phyloP scores from a whole-genome alignment of 2,797 vertebrate genomes.

The Odontamblyopus lacepedii region DNA sequence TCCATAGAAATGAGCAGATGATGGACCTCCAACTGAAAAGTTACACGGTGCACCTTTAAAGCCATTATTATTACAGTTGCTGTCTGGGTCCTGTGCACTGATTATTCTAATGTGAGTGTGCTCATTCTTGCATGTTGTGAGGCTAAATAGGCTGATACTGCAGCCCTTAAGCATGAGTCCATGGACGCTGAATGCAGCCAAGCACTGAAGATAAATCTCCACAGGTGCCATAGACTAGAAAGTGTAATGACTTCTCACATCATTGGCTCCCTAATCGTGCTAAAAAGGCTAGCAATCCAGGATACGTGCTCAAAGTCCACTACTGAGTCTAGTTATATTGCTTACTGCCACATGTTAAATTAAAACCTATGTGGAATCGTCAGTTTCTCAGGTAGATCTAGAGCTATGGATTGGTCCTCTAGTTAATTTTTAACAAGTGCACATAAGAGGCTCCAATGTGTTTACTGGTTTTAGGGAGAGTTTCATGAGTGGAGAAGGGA shows the following conservation, averaged over 20 bases:
- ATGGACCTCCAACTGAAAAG: too few species aligned
- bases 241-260: constrained; percentile 70
- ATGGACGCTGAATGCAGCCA: constrained; percentile 59
- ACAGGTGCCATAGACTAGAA: constrained; percentile 63
- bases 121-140: constrained; percentile 57
- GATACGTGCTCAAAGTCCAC: constrained; percentile 51
- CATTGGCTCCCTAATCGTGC: constrained; percentile 69
- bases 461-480: constrained; percentile 66
- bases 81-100: constrained; percentile 32
- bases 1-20: too few species aligned
- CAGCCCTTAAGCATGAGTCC: constrained; percentile 38
- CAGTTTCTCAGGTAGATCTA: constrained; percentile 54
- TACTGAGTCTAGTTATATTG: constrained; percentile 54
- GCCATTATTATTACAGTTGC: constrained; percentile 12
- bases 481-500: constrained; percentile 55
- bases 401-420: constrained; percentile 53
- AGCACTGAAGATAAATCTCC: constrained; percentile 69
- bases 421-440: constrained; percentile 62
- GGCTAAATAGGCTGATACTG: constrained; percentile 58
- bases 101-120: constrained; percentile 63
- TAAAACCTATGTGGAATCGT: constrained; percentile 45
- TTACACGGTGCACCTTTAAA: too few species aligned
- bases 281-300: constrained; percentile 63
- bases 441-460: constrained; percentile 35
- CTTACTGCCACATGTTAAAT: constrained; percentile 51